These are phyloP conservation scores for Otus sunia DNA, from an alignment of 2,113 vertebrate genomes.

Conservation along the genomic window DNA sequence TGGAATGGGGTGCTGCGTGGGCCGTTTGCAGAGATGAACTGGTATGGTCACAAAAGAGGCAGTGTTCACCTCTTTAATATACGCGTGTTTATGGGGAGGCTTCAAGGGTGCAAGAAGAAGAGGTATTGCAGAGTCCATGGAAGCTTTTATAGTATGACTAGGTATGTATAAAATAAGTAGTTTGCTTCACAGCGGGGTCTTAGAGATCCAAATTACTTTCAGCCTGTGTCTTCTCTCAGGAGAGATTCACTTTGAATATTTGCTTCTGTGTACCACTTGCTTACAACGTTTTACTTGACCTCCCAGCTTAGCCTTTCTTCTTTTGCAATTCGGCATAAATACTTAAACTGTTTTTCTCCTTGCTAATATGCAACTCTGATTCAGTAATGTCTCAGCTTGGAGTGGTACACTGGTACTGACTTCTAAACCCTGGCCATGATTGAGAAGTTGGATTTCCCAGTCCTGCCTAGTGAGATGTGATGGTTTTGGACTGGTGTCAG, in stretches of 20 bases:
- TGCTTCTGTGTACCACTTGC: not conserved
- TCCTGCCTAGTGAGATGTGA: not conserved
- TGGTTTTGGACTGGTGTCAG: not conserved
- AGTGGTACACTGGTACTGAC: not conserved
- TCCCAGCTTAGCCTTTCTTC: not conserved
- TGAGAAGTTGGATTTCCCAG: not conserved
- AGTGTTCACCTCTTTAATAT: not conserved
- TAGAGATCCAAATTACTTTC: not conserved
- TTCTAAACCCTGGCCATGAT: not conserved
- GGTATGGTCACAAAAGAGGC: not conserved
- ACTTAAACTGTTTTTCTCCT: not conserved
- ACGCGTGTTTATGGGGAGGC: fast-evolving
- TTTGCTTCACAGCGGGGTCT: fast-evolving
- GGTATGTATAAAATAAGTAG: not conserved
- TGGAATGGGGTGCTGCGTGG: not conserved
- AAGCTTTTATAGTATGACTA: not conserved
- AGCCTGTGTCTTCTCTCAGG: not conserved
- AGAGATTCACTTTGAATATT: not conserved
- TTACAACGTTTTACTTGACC: not conserved
- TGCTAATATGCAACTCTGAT: not conserved
- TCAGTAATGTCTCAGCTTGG: not conserved
- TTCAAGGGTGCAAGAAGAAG: not conserved
- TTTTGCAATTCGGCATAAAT: not conserved
- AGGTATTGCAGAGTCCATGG: not conserved
- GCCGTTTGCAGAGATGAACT: not conserved